Percentiles rank a stretch among this genome's conserved stretches.
These are phyloP conservation scores for Brachionus rotundiformis DNA, from an alignment of 1,140 invertebrate genomes.

Conservation along the genomic window DNA sequence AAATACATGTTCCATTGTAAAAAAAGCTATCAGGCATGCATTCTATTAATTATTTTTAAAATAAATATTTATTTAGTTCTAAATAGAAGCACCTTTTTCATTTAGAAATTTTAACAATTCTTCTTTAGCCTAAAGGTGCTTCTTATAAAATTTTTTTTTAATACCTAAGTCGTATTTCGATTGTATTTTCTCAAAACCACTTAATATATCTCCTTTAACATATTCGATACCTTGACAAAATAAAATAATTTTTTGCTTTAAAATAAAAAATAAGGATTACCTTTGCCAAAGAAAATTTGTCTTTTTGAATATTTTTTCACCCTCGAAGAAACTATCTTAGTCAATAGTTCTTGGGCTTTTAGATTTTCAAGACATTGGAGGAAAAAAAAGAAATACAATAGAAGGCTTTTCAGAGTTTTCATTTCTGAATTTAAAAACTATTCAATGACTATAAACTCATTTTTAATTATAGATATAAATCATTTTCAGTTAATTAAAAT, in stretches of 20 bases:
- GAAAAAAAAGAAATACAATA: neutral
- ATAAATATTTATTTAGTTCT: neutral
- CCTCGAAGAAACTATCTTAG: neutral
- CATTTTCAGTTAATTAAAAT: neutral
- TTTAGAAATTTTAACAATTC: no score
- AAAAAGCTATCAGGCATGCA: slow-evolving; percentile 32
- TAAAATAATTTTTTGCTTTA: neutral
- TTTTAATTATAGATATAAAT: neutral
- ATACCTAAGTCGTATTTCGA: neutral
- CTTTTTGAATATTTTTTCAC: neutral
- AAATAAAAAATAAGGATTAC: neutral
- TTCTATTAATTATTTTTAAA: neutral
- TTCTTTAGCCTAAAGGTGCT: no score
- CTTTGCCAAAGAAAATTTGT: neutral
- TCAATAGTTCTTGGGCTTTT: neutral
- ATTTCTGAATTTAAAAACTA: no score
- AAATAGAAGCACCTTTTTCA: neutral
- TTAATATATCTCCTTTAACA: neutral
- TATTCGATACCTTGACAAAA: neutral
- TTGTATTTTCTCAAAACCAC: neutral
- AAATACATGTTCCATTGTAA: slow-evolving; percentile 45
- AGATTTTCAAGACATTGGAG: neutral
- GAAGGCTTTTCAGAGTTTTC: neutral
- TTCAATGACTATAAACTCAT: neutral
- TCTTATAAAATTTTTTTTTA: no score